Base-by-base conservation (phyloP, 2,113 vertebrate genomes). In the Istiophorus platypterus region DNA sequence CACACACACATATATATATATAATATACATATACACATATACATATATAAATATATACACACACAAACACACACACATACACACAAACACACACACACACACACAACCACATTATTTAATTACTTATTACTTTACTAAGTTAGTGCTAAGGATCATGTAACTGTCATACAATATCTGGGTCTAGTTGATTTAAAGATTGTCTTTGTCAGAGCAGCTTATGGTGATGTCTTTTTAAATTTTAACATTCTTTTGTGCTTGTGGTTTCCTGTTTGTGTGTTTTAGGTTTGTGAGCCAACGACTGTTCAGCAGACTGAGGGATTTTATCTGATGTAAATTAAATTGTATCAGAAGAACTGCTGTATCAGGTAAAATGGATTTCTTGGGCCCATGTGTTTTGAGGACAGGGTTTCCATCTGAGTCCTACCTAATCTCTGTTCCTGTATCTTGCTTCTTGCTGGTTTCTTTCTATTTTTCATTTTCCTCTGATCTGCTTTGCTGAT, bases 291-390 rank as follows among this genome's bases (percentile, higher is more conserved):
- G 52, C 12, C 2, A 15, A 1, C 0, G n/a, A 34, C 26, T n/a
- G 27, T 65, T 82, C 14, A 59, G 1, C 37, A 11, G 12, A 56
- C 8, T 45, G 24, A 37, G 18, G 9, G 20, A 13, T 12, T 34
- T 51, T 51, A 41, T 66, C 54, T 51, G 39, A n/a, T 51, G 22
- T 45, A 20, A 66, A 22, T 24, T 75, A 4, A 49, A 7, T 20
- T 17, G 22, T 41, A 12, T 76, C 70, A 72, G 81, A 41, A 27
- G n/a, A 27, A 77, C 26, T n/a, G n/a, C 22, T 39, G 37, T 5
- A 62, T 58, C 58, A 42, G 34, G 11, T 39, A 41, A 56, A 9
- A 6, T 71, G 66, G n/a, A 31, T 69, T 56, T 45, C 31, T 52
- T 20, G 31, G 26, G 41, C n/a, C n/a, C n/a, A n/a, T 71, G 6